Percentiles rank a stretch among this genome's conserved stretches.
These are phyloP conservation scores for Mamestra brassicae DNA, from an alignment of 2,888 invertebrate species.

Conservation along the genomic window DNA sequence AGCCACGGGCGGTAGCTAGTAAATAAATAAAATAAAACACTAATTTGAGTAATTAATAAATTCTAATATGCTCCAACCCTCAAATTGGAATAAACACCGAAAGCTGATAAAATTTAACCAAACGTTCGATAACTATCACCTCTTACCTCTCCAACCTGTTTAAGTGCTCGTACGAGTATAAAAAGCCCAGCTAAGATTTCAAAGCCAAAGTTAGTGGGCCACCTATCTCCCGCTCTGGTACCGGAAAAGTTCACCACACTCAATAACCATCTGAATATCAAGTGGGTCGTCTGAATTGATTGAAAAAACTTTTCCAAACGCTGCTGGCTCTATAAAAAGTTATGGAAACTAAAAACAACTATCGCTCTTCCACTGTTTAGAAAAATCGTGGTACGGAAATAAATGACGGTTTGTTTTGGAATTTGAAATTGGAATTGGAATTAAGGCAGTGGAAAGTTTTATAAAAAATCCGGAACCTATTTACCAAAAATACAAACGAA, in stretches of 20 bases:
- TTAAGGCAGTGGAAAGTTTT: too few relatives aligned
- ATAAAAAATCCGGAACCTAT: conserved; percentile 2
- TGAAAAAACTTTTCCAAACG: conserved; percentile 77
- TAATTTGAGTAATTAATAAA: too few relatives aligned
- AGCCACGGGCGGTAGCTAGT: too few relatives aligned
- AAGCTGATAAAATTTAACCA: neutral
- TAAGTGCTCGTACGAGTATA: conserved; percentile 38
- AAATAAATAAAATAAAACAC: too few relatives aligned
- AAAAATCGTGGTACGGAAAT: conserved; percentile 26
- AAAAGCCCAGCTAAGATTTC: conserved; percentile 57
- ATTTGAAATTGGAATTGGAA: conserved; percentile 9
- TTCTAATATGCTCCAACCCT: too few relatives aligned
- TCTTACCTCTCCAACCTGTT: conserved; percentile 23
- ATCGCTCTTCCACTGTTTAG: conserved; percentile 32
- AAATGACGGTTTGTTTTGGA: neutral
- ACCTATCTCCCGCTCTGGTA: conserved; percentile 70
- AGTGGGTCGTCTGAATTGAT: conserved; percentile 81
- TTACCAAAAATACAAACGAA: neutral
- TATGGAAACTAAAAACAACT: conserved; percentile 52
- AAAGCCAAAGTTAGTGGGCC: conserved; percentile 59
- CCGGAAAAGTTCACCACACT: conserved; percentile 76
- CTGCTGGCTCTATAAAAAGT: conserved; percentile 54
- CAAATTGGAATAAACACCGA: neutral
- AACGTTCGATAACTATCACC: conserved; percentile 1
- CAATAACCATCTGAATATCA: conserved; percentile 84